Conservation (phyloP, 2,888 invertebrate genomes). For the Erannis defoliaria region DNA sequence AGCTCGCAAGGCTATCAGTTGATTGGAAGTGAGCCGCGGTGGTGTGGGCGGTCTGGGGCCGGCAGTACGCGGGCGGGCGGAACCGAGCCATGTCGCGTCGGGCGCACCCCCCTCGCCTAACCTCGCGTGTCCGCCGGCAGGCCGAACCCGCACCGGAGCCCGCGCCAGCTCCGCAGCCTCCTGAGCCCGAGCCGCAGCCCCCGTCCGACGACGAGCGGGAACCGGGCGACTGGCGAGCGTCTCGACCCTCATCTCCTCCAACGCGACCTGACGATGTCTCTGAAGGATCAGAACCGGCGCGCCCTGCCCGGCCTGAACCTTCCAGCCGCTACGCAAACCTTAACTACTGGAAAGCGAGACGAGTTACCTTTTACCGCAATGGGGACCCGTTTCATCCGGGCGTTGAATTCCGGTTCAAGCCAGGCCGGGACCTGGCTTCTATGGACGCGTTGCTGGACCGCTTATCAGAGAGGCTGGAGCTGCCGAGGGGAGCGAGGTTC, state of each 20-base stretch:
- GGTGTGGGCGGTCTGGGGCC: slow-evolving; percentile 50
- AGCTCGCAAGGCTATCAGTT: slow-evolving; percentile 66
- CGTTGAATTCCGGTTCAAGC: slow-evolving; percentile 94
- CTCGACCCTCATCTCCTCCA: slow-evolving; percentile 75
- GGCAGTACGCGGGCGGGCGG: slow-evolving; percentile 73
- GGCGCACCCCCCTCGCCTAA: slow-evolving; percentile 74
- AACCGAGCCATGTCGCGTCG: slow-evolving; percentile 80
- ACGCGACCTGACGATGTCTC: slow-evolving; percentile 79
- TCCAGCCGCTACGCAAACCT: slow-evolving; percentile 91
- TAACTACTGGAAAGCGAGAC: slow-evolving; percentile 94
- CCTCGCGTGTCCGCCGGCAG: slow-evolving; percentile 76
- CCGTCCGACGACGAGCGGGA: slow-evolving; percentile 84
- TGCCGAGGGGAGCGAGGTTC: slow-evolving; percentile 95
- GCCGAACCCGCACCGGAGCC: slow-evolving; percentile 78
- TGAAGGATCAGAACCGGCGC: slow-evolving; percentile 81
- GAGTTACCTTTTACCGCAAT: slow-evolving; percentile 96
- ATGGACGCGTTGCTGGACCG: slow-evolving; percentile 95
- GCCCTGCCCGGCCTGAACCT: slow-evolving; percentile 86
- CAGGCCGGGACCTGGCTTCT: slow-evolving; percentile 94
- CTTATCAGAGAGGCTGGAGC: slow-evolving; percentile 94
- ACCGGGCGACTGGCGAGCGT: slow-evolving; percentile 84
- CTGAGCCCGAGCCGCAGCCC: slow-evolving; percentile 70
- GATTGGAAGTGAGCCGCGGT: slow-evolving; percentile 64
- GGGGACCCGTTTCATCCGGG: slow-evolving; percentile 97
- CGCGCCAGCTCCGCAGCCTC: slow-evolving; percentile 69